These are phyloP conservation scores for Pseudopodoces humilis DNA, from an alignment of 2,113 vertebrate genomes.

Conservation along the genomic window DNA sequence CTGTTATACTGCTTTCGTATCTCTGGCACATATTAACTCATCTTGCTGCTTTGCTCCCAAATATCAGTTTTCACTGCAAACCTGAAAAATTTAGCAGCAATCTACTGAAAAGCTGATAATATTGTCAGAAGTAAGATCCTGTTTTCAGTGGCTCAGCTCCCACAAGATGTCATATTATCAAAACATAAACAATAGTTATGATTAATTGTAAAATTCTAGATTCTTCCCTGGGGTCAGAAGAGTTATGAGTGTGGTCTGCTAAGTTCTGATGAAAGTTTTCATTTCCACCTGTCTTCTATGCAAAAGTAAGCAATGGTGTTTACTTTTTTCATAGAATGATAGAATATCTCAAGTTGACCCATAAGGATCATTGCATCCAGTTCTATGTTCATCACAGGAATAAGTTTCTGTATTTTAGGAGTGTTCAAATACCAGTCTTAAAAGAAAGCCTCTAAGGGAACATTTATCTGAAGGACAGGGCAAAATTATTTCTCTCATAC, in stretches of 20 bases:
- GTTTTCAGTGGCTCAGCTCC: neutral
- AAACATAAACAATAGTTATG: neutral
- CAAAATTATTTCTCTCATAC: neutral
- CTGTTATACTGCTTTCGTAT: neutral
- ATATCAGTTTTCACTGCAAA: slow-evolving; percentile 7
- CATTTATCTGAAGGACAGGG: neutral
- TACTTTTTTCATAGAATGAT: neutral
- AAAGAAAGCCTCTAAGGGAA: neutral
- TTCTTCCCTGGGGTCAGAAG: neutral
- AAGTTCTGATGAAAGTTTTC: neutral
- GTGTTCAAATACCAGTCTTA: neutral
- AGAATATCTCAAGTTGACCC: neutral
- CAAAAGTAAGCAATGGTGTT: neutral
- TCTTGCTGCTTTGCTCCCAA: neutral
- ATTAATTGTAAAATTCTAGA: neutral
- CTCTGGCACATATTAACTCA: slow-evolving; percentile 31
- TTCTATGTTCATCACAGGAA: neutral
- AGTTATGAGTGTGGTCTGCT: neutral
- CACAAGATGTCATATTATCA: neutral
- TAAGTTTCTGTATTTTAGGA: neutral
- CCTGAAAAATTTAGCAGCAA: neutral
- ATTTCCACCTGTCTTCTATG: neutral
- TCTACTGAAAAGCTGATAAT: neutral
- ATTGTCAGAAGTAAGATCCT: neutral
- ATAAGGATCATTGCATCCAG: neutral